Evolutionary conservation across 2,797 vertebrate species (phyloP), one percentile per base, ranked within the genome.

Genomic region (Nannoperca obscura): DNA sequence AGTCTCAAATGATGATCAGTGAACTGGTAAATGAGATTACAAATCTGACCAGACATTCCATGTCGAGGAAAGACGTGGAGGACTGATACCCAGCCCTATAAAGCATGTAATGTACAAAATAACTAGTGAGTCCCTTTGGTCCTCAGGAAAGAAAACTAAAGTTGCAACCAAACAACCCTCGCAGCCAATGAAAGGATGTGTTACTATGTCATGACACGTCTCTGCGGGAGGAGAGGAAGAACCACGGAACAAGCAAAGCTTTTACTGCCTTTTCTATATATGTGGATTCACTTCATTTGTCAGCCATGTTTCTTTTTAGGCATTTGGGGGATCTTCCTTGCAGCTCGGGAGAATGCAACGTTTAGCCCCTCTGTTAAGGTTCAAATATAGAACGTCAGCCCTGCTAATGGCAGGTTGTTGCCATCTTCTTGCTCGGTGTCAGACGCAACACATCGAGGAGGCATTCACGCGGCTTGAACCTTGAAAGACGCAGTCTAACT

Each of bases 401-500:
- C 32, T 49, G 44, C 46, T 49, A 36, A 58, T 40, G 34, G 54
- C 64, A 47, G 44, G 24, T 17, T 32, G 66, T 60, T 77, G 36
- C 50, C 30, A 34, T 40, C 38, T 30, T 38, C 15, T 55, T 55
- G 34, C 32, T 10, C 5, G 57, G 9, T 38, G 9, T 38, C 36
- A 32, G 38, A 42, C 64, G 57, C 40, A 36, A 14, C 10, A 10
- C n/a, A 17, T 4, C 71, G 10, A 32, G n/a, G 47, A 68, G 22
- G 19, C 4, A 8, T 53, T 47, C 6, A 24, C 24, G 38, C 12
- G 30, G 34, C 52, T 47, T 40, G 13, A 71, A 50, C 62, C 9
- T 17, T 32, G 12, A 68, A 66, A 67, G 12, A 65, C 61, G 14
- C 42, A 69, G 44, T 59, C 46, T 69, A 17, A 27, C 53, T 36